Percentiles rank a stretch among this genome's conserved stretches.
Evolutionary conservation across 2,113 vertebrate species (phyloP).

Genomic region (Isurus oxyrinchus): DNA sequence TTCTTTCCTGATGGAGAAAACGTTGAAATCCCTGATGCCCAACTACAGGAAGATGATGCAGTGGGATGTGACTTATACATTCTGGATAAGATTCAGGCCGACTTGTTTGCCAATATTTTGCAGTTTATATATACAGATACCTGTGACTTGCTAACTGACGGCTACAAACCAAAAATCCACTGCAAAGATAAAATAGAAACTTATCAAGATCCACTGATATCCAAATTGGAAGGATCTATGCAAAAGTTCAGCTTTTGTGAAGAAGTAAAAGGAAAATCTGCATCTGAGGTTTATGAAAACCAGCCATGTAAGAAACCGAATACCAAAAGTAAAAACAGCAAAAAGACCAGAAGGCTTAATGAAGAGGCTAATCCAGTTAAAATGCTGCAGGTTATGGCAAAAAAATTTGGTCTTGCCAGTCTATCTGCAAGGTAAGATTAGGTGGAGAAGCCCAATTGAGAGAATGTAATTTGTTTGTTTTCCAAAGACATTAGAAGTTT

Average conservation of each 20-base stretch:
- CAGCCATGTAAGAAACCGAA: constrained; percentile 72
- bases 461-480: neutral
- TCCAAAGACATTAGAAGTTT: neutral
- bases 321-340: constrained; percentile 69
- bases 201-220: constrained; percentile 67
- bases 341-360: constrained; percentile 68
- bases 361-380: constrained; percentile 72
- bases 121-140: constrained; percentile 88
- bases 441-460: neutral
- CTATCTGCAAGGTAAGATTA: constrained; percentile 73
- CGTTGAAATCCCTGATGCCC: constrained; percentile 55
- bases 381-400: constrained; percentile 77
- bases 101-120: constrained; percentile 75
- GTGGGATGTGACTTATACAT: constrained; percentile 79
- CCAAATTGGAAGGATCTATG: constrained; percentile 71
- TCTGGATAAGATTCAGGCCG: constrained; percentile 78
- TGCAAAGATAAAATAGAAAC: constrained; percentile 52
- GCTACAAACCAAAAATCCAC: constrained; percentile 61
- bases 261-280: constrained; percentile 62
- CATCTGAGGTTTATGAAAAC: constrained; percentile 75
- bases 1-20: constrained; percentile 56
- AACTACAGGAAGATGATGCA: constrained; percentile 73
- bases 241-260: constrained; percentile 66
- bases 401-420: constrained; percentile 74
- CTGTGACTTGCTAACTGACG: constrained; percentile 80